Evolutionary conservation across 2,113 vertebrate genomes (phyloP).

Genomic region (Neopipo cinnamomea): DNA sequence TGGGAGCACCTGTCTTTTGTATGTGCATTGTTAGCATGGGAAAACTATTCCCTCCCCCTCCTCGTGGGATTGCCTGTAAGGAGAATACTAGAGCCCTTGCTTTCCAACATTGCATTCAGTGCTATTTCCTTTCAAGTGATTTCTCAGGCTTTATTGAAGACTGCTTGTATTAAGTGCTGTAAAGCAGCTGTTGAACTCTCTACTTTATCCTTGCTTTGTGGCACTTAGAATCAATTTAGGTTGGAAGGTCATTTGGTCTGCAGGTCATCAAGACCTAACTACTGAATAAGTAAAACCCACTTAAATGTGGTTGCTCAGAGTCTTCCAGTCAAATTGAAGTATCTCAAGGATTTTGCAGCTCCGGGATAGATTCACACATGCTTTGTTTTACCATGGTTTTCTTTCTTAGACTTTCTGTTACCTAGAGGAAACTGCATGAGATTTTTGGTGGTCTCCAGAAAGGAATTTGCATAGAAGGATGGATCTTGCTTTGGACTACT

Average conservation of each 20-base stretch:
- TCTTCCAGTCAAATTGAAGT: neutral
- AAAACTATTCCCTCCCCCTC: neutral
- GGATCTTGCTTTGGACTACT: neutral
- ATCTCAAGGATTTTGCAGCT: neutral
- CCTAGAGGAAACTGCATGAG: neutral
- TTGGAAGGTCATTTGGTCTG: neutral
- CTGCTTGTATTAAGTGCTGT: neutral
- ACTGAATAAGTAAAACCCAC: rapidly evolving
- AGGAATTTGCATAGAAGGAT: neutral
- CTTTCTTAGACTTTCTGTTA: neutral
- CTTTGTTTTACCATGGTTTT: neutral
- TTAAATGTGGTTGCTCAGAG: neutral
- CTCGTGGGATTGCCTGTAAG: neutral
- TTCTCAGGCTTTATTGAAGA: neutral
- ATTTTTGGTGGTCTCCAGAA: neutral
- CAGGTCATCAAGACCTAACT: neutral
- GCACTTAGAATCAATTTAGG: neutral
- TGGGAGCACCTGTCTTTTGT: neutral
- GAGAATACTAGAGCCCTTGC: neutral
- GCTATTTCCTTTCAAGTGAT: neutral
- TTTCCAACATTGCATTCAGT: neutral
- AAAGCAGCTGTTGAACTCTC: neutral
- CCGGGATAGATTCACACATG: neutral
- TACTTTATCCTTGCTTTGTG: neutral
- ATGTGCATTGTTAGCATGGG: neutral